A percentile compares a stretch with the other conserved stretches of the same genome.
These are phyloP conservation scores for Cyanoramphus novaezelandiae DNA, from an alignment of 2,113 vertebrate genomes.

Conservation along the genomic window DNA sequence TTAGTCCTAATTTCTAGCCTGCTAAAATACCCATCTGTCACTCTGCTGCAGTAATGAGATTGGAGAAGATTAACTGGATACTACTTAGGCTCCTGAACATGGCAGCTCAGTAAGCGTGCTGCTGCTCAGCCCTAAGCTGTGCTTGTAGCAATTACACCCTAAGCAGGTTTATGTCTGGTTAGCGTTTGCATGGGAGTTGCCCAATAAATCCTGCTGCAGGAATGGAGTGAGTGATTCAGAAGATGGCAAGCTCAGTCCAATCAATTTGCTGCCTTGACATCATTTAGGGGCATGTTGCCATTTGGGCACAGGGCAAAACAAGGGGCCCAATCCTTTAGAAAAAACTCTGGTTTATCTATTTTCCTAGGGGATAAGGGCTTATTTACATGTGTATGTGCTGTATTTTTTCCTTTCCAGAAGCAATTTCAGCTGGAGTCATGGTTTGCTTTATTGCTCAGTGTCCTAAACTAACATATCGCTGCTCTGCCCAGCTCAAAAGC, in stretches of 20 bases:
- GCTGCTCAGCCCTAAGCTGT: not conserved
- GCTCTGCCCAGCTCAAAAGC: not conserved
- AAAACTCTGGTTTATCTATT: not conserved
- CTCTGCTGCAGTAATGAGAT: conserved; percentile 23
- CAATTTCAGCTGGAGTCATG: not conserved
- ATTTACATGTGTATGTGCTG: not conserved
- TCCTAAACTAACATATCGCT: not conserved
- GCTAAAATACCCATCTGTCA: conserved; percentile 52
- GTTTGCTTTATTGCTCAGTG: not conserved
- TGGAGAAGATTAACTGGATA: conserved; percentile 54
- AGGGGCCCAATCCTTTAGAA: not conserved
- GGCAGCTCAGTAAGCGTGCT: not conserved
- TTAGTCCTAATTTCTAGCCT: conserved; percentile 33
- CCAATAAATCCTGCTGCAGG: not conserved
- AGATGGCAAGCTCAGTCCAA: not conserved
- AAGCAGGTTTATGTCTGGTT: not conserved
- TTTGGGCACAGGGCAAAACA: not conserved
- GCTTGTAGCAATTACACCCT: not conserved
- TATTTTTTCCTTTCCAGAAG: not conserved
- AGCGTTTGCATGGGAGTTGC: not conserved
- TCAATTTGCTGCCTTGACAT: not conserved
- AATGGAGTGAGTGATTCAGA: conserved; percentile 17
- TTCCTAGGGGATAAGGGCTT: not conserved
- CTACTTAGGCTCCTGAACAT: not conserved
- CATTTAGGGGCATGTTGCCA: not conserved